Evolutionary conservation across 2,113 vertebrate genomes (phyloP).

Genomic region (Plectropomus leopardus): DNA sequence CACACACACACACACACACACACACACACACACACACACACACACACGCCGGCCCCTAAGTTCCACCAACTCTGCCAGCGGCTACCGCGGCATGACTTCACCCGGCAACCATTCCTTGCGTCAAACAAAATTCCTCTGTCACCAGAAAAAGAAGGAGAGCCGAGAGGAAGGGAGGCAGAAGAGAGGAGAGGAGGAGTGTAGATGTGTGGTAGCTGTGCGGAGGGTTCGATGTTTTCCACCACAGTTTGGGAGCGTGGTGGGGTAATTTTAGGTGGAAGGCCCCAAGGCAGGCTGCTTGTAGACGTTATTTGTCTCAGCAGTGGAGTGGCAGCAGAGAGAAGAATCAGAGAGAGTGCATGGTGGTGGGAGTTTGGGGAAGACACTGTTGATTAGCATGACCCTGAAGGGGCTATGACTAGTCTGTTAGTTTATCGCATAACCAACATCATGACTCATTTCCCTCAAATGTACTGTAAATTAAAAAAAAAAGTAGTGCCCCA

Average conservation of each 20-base stretch:
- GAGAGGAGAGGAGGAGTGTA: slow-evolving; percentile 49
- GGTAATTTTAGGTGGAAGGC: slow-evolving; percentile 85
- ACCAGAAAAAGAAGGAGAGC: slow-evolving; percentile 82
- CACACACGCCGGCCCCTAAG: slow-evolving; percentile 66
- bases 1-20: slow-evolving; percentile 51
- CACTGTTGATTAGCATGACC: slow-evolving; percentile 11
- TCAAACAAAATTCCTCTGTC: slow-evolving; percentile 89
- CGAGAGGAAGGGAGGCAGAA: slow-evolving; percentile 17
- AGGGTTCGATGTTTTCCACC: slow-evolving; percentile 84
- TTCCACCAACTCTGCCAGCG: slow-evolving; percentile 83
- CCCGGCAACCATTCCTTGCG: slow-evolving; percentile 83
- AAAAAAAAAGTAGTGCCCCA: too few species aligned
- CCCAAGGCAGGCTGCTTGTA: slow-evolving; percentile 67
- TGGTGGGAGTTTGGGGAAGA: too few species aligned
- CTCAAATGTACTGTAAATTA: too few species aligned
- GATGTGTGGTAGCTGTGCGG: slow-evolving; percentile 69
- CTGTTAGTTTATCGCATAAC: slow-evolving; percentile 35
- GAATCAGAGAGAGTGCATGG: slow-evolving; percentile 72
- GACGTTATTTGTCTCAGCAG: slow-evolving; percentile 79
- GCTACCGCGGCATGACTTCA: slow-evolving; percentile 87
- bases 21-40: slow-evolving; percentile 43
- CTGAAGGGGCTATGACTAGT: neutral
- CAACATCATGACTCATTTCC: neutral
- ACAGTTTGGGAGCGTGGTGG: slow-evolving; percentile 66
- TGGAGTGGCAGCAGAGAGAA: slow-evolving; percentile 68